Base-by-base conservation (phyloP, 2,888 invertebrate genomes). In the Celastrina argiolus region DNA sequence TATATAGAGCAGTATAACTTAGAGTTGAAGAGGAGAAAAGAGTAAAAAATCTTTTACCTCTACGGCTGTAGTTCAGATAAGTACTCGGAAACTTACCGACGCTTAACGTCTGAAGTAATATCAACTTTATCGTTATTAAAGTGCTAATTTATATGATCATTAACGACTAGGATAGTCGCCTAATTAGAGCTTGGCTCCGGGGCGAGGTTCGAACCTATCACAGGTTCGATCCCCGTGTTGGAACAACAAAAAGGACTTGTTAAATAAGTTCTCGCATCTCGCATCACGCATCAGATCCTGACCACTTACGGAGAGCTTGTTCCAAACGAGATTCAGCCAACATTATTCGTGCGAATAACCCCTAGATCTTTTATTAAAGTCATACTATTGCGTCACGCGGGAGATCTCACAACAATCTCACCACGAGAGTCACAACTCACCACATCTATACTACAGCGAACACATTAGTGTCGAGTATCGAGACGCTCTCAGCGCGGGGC, bases 381-480 rank as follows among this genome's bases (percentile, higher is more conserved):
- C n/a, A n/a, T n/a, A n/a, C n/a, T n/a, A n/a, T n/a, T n/a, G n/a
- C n/a, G n/a, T n/a, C n/a, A n/a, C n/a, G n/a, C n/a, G n/a, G n/a
- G n/a, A n/a, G n/a, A n/a, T n/a, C n/a, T n/a, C n/a, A n/a, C n/a
- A n/a, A n/a, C n/a, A n/a, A n/a, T 31, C 31, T 7, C 28, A 28
- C 28, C 28, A 28, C 4, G 28, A 4, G 28, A 18, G 18, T 45
- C 2, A 6, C 10, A 45, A 10, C 45, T 45, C 2, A 6, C 10
- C 18, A 10, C 45, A 45, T 45, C 45, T 18, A 45, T 51, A 51
- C 8, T 10, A 12, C 51, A 12, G 12, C 12, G 5, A 51, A 51
- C 51, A 51, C 51, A 51, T 51, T 51, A 51, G 51, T 51, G 51
- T 22, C 51, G 22, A 51, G 51, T 45, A 16, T n/a, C 16, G 42